Percentiles rank a stretch among this genome's conserved stretches.
Conservation (phyloP, 2,113 vertebrate genomes). For the Ranitomeya imitator region DNA sequence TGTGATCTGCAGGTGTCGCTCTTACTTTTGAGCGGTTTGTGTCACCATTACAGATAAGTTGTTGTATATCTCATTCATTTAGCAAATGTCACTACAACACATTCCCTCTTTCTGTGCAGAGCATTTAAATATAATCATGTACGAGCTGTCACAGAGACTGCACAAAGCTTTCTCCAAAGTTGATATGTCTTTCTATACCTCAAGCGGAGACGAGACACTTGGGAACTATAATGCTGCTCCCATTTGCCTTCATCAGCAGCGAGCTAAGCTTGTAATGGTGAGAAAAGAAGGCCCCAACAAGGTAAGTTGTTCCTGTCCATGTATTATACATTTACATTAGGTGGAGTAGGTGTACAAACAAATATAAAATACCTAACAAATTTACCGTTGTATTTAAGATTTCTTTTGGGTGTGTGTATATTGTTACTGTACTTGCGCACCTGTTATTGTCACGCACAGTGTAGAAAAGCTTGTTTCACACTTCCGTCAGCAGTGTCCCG, state of each 20-base stretch:
- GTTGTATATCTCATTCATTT: not conserved
- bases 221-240: slow-evolving; percentile 59
- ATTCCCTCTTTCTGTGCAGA: slow-evolving; percentile 62
- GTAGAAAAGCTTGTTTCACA: too few relatives aligned
- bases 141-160: slow-evolving; percentile 71
- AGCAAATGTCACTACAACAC: too few relatives aligned
- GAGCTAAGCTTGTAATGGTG: slow-evolving; percentile 72
- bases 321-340: not conserved
- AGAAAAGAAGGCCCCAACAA: slow-evolving; percentile 79
- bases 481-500: too few relatives aligned
- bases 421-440: too few relatives aligned
- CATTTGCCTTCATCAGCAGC: slow-evolving; percentile 69
- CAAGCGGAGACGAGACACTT: slow-evolving; percentile 60
- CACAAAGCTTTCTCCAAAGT: slow-evolving; percentile 73
- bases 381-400: too few relatives aligned
- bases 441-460: too few relatives aligned
- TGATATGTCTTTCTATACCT: slow-evolving; percentile 70
- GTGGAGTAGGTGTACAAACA: too few relatives aligned
- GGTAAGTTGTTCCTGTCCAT: slow-evolving; percentile 63
- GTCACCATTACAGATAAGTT: not conserved
- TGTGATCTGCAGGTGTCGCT: not conserved
- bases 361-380: too few relatives aligned
- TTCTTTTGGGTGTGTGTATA: too few relatives aligned
- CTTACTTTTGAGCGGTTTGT: not conserved
- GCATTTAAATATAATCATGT: slow-evolving; percentile 76